Conservation (phyloP, 1,140 invertebrate species). For the Saccostrea echinata region DNA sequence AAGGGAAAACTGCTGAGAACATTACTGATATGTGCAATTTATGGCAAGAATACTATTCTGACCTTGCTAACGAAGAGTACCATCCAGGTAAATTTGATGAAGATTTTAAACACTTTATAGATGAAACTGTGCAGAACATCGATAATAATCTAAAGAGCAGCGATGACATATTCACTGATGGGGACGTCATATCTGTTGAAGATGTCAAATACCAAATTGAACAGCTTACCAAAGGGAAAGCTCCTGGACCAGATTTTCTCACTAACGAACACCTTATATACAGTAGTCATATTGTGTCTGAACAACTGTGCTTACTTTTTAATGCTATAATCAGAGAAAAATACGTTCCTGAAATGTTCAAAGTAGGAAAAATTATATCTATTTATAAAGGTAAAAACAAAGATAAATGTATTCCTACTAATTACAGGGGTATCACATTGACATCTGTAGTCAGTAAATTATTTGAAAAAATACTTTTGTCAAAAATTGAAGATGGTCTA, state of each 20-base stretch:
- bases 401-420: not conserved
- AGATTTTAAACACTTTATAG: too few relatives aligned
- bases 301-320: not conserved
- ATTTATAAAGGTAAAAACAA: slow-evolving; percentile 4
- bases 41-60: not conserved
- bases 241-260: not conserved
- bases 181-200: not conserved
- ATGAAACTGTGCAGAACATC: too few relatives aligned
- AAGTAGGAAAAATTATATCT: not conserved
- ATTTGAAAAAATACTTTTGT: too few relatives aligned
- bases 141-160: too few relatives aligned
- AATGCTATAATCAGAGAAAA: not conserved
- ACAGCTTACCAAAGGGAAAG: not conserved
- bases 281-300: not conserved
- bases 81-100: not conserved
- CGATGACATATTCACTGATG: not conserved
- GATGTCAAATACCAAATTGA: not conserved
- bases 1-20: not conserved
- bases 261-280: not conserved
- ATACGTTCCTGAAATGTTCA: not conserved
- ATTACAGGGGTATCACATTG: slow-evolving; percentile 12
- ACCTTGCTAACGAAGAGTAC: not conserved
- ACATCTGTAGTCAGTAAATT: not conserved
- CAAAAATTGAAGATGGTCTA: too few relatives aligned
- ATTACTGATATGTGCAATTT: not conserved